Base-by-base conservation (phyloP, 2,888 invertebrate species). In the Rhagonycha lutea region DNA sequence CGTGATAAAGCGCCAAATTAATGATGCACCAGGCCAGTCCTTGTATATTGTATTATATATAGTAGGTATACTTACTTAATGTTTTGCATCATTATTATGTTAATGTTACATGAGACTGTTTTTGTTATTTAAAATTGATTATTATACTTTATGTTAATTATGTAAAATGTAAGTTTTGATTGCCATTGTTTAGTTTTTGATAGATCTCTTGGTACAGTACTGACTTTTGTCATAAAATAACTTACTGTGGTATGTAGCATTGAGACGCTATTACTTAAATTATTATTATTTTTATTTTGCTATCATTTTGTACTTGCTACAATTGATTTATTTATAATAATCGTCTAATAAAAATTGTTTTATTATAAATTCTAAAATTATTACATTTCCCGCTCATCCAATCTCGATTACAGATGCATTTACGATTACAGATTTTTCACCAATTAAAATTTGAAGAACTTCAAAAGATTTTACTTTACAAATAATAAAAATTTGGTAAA, bases 1-100 rank as follows among this genome's bases (percentile, higher is more conserved):
- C 74, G 79, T 79, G 79, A 79, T 79, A 79, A 67, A 72, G 79
- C 79, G 79, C 79, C 79, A 79, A 79, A 79, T 79, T 76, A 79
- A 78, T 78, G 78, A 80, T 80, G 77, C 75, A 80, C 78, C 79
- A 78, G 81, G 80, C 81, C 80, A 81, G 80, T 81, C 80, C 81
- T 71, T 70, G 73, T 73, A 75, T 70, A 75, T 78, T 78, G 78
- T 78, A 78, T 69, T 75, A 78, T 77, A 77, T 75, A 78, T 47
- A 47, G 47, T 47, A 47, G 47, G 47, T 47, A 47, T 47, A 47
- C 47, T 77, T 78, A 71, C 73, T 75, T 71, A 70, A 70, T 75
- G 47, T 72, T 67, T 73, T 75, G 75, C 74, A 76, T 76, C 73
- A 77, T 77, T 47, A 47, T 47, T 72, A 78, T 78, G 76, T 79